Conservation (phyloP, 2,797 vertebrate genomes). For the Danio tinwini region DNA sequence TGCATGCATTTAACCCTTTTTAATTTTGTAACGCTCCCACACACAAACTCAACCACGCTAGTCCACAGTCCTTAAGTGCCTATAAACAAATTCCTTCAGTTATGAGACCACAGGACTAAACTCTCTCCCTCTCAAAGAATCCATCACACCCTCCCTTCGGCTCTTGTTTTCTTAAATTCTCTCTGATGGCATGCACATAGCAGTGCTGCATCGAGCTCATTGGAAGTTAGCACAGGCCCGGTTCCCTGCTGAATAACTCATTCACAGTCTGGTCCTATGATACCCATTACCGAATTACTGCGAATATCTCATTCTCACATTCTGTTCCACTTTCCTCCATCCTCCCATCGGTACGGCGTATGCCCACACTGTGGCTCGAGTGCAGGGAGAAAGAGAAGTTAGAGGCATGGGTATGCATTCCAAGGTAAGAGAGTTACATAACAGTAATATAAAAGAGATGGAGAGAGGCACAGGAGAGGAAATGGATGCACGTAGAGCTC, state of each 20-base stretch:
- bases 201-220: constrained; percentile 22
- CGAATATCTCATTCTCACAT: constrained; percentile 36
- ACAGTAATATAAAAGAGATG: constrained; percentile 49
- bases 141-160: constrained; percentile 3
- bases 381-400: constrained; percentile 30
- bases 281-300: constrained; percentile 58
- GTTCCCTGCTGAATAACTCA: constrained; percentile 54
- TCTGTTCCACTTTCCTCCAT: constrained; percentile 47
- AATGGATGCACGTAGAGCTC: constrained; percentile 20
- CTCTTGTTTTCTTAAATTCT: constrained; percentile 29
- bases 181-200: constrained; percentile 44
- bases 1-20: constrained; percentile 1
- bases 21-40: neutral
- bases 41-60: constrained; percentile 24
- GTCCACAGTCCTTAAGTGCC: constrained; percentile 24
- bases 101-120: constrained; percentile 46
- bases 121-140: constrained; percentile 37
- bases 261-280: constrained; percentile 57
- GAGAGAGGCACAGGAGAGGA: constrained; percentile 20
- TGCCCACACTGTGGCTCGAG: constrained; percentile 32
- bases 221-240: constrained; percentile 49
- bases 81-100: constrained; percentile 49
- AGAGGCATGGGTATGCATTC: constrained; percentile 46
- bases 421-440: constrained; percentile 49
- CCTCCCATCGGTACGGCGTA: constrained; percentile 30